Conservation (phyloP, 2,797 vertebrate species). For the Leucoraja ocellata region DNA sequence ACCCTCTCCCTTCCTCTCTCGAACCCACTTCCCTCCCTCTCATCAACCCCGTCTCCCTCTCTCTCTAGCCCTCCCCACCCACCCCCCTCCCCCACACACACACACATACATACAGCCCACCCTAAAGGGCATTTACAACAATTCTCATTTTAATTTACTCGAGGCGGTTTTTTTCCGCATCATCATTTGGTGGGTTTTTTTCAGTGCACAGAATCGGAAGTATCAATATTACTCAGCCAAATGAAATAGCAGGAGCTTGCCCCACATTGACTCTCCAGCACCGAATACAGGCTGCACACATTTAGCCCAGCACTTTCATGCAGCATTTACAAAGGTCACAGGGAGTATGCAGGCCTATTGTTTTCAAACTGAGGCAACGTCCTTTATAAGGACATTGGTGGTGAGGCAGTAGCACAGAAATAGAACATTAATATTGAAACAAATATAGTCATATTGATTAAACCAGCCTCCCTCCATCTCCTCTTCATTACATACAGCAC, state of each 20-base stretch:
- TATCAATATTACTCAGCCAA: not conserved
- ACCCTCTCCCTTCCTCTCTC: too few relatives aligned
- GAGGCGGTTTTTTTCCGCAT: too few relatives aligned
- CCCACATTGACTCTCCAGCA: too few relatives aligned
- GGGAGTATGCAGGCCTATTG: not conserved
- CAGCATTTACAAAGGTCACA: not conserved
- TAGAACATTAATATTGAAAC: constrained; percentile 35
- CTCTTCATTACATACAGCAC: constrained; percentile 8
- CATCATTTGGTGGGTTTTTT: not conserved
- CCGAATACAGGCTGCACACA: too few relatives aligned
- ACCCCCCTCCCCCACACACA: too few relatives aligned
- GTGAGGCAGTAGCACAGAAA: not conserved
- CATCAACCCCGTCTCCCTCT: too few relatives aligned
- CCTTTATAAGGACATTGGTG: constrained; percentile 27
- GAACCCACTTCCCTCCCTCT: too few relatives aligned
- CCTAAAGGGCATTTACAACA: too few relatives aligned
- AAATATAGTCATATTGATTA: constrained; percentile 25
- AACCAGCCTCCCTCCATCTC: not conserved
- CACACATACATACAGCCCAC: too few relatives aligned
- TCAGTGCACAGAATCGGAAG: not conserved
- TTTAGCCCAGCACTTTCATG: not conserved
- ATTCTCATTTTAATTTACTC: too few relatives aligned
- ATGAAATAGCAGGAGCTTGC: not conserved
- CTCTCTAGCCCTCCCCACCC: too few relatives aligned
- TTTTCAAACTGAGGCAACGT: not conserved